Evolutionary conservation across 1,140 invertebrate genomes (phyloP).

Genomic region (Prorops nasuta): DNA sequence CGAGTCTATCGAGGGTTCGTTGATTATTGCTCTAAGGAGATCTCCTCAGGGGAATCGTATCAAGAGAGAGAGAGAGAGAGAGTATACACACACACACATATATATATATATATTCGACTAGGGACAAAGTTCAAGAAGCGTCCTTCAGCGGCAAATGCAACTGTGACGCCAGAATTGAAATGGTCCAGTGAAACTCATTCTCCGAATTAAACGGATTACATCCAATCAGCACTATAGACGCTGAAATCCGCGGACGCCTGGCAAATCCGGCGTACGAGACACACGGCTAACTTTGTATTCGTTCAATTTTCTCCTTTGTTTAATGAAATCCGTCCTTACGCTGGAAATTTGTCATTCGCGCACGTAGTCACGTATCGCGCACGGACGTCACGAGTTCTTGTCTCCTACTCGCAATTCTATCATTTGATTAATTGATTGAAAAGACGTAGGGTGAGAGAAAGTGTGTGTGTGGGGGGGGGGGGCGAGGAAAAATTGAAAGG

Average conservation of each 20-base stretch:
- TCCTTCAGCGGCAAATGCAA: constrained; percentile 24
- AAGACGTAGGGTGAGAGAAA: no score
- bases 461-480: background rate
- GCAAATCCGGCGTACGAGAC: no score
- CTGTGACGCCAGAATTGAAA: constrained; percentile 42
- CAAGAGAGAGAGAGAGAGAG: background rate
- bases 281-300: background rate
- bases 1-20: background rate
- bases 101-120: no score
- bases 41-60: background rate
- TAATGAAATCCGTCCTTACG: constrained; percentile 16
- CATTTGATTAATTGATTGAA: no score
- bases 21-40: no score
- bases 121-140: constrained; percentile 23
- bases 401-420: no score
- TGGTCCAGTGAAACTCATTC: constrained; percentile 50
- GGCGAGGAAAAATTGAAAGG: background rate
- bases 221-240: constrained; percentile 39
- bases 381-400: no score
- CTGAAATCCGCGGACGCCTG: no score
- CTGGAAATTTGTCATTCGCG: no score
- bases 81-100: no score
- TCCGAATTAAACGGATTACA: constrained; percentile 50
- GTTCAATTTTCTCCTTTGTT: constrained; percentile 18
- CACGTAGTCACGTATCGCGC: no score